These are phyloP conservation scores for Argyrosomus japonicus DNA, from an alignment of 2,113 vertebrate species.

Conservation along the genomic window DNA sequence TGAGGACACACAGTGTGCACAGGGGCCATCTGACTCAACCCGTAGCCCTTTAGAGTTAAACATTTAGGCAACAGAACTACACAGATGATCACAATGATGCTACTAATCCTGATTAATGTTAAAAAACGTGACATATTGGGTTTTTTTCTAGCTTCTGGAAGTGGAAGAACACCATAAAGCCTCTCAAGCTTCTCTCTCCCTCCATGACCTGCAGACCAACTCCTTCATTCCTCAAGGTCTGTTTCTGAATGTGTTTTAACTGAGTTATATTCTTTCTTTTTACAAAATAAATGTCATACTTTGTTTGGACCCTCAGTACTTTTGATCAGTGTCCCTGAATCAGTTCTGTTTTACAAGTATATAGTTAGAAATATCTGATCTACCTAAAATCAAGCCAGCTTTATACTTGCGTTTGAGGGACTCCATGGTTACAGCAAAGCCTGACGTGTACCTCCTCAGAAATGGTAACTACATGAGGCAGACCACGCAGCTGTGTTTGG, in stretches of 20 bases:
- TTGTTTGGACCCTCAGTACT: background rate
- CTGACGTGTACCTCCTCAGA: too few species aligned
- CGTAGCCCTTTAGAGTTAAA: background rate
- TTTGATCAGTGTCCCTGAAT: background rate
- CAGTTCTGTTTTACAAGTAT: too few species aligned
- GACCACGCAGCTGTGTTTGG: too few species aligned
- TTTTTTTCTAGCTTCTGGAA: background rate
- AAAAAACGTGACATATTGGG: too few species aligned
- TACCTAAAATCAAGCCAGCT: too few species aligned
- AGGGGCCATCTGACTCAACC: conserved; percentile 83
- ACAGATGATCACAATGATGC: too few species aligned
- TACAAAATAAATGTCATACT: background rate
- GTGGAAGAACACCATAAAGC: conserved; percentile 69
- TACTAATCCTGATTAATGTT: too few species aligned
- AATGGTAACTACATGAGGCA: too few species aligned
- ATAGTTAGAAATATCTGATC: too few species aligned
- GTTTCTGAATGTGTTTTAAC: background rate
- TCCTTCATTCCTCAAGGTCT: conserved; percentile 89
- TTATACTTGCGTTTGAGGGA: too few species aligned
- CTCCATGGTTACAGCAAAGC: too few species aligned
- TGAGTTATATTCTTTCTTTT: background rate
- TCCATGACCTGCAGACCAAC: conserved; percentile 87
- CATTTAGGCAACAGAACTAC: background rate
- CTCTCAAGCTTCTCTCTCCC: conserved; percentile 86
- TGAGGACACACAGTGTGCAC: conserved; percentile 81